A percentile compares a stretch with the other conserved stretches of the same genome.
These are phyloP conservation scores for Carabus problematicus DNA, from an alignment of 2,888 invertebrate species.

Conservation along the genomic window DNA sequence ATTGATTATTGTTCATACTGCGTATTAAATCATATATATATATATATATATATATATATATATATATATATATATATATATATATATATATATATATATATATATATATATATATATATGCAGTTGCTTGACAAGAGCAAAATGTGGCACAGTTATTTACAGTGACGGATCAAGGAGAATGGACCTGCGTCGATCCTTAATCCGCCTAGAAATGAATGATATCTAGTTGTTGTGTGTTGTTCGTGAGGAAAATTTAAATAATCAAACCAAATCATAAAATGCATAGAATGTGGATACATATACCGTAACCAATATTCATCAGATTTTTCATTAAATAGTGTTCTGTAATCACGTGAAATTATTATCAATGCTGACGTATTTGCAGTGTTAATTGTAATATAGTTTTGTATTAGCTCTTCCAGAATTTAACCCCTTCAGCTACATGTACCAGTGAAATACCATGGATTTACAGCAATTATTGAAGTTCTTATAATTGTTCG, in stretches of 20 bases:
- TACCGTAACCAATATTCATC: background rate
- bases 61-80: too few species aligned
- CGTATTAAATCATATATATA: background rate
- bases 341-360: too few species aligned
- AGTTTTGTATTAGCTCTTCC: constrained; percentile 3
- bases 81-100: too few species aligned
- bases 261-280: too few species aligned
- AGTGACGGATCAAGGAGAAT: background rate
- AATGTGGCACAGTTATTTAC: too few species aligned
- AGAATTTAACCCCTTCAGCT: background rate
- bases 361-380: too few species aligned
- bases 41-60: too few species aligned
- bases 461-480: too few species aligned
- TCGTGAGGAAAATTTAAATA: constrained; percentile 7
- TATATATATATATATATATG: too few species aligned
- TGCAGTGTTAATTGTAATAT: background rate
- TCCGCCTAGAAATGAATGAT: constrained; percentile 13
- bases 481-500: too few species aligned
- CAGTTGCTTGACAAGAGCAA: background rate
- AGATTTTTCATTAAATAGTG: background rate
- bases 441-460: background rate
- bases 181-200: too few species aligned
- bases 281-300: constrained; percentile 35
- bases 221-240: constrained; percentile 32
- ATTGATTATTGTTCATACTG: background rate